These are phyloP conservation scores for Ptyas mucosa DNA, from an alignment of 2,113 vertebrate genomes.

Conservation along the genomic window DNA sequence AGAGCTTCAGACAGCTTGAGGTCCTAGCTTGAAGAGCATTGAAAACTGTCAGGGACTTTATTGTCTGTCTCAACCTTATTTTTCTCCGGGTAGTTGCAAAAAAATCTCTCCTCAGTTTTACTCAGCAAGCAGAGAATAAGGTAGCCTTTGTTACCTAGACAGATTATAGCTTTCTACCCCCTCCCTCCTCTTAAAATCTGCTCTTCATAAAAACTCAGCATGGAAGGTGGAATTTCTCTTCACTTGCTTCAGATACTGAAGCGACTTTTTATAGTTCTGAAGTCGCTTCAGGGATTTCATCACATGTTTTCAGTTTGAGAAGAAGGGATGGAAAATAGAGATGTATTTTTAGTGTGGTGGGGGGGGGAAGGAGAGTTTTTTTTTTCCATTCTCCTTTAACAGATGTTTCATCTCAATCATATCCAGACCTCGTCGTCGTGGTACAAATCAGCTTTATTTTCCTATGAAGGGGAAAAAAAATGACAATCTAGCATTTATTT, in stretches of 20 bases:
- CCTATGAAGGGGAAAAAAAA: conserved; percentile 44
- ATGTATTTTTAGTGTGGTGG: conserved; percentile 67
- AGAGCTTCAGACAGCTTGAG: conserved; percentile 44
- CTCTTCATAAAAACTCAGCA: conserved; percentile 70
- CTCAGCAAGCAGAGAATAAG: conserved; percentile 64
- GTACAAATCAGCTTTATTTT: conserved; percentile 62
- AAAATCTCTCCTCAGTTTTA: conserved; percentile 52
- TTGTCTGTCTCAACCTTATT: conserved; percentile 55
- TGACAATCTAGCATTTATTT: conserved; percentile 55
- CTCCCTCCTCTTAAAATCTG: conserved; percentile 58
- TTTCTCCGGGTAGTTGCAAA: conserved; percentile 56
- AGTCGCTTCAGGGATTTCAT: conserved; percentile 71
- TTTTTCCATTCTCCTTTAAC: conserved; percentile 40
- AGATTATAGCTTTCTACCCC: conserved; percentile 59
- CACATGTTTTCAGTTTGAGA: conserved; percentile 65
- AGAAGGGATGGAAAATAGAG: conserved; percentile 21
- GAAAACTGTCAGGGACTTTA: conserved; percentile 54
- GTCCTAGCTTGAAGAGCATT: conserved; percentile 49
- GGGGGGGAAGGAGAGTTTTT: conserved; percentile 10
- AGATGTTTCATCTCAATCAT: conserved; percentile 67
- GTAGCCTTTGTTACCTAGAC: conserved; percentile 67
- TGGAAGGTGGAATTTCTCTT: conserved; percentile 68
- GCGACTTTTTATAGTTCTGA: conserved; percentile 70
- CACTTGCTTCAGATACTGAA: conserved; percentile 70
- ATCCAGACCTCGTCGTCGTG: conserved; percentile 59